Evolutionary conservation across 2,113 vertebrate genomes (phyloP).

Genomic region (Scopus umbretta): DNA sequence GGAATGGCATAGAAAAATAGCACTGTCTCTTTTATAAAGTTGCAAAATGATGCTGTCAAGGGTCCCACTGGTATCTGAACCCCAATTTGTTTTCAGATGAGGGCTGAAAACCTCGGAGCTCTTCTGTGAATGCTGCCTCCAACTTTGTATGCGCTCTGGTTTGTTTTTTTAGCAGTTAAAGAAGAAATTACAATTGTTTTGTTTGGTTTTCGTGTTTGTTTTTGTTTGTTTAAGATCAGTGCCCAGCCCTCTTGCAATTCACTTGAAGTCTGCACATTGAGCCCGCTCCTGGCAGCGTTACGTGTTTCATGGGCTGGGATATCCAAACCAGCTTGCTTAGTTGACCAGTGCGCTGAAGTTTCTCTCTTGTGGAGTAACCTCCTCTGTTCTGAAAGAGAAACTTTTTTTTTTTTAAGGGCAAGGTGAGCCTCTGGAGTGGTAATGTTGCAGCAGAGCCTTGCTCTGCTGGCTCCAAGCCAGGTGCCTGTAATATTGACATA

Average conservation of each 20-base stretch:
- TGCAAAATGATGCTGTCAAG: neutral
- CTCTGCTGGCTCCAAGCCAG: neutral
- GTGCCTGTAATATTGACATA: neutral
- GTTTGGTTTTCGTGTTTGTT: neutral
- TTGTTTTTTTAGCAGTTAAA: neutral
- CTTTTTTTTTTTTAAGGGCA: neutral
- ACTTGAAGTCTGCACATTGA: neutral
- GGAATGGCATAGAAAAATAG: neutral
- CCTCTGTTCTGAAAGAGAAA: neutral
- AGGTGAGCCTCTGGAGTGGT: neutral
- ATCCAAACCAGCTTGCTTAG: neutral
- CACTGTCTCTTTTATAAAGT: neutral
- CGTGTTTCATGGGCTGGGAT: fast-evolving
- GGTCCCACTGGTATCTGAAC: neutral
- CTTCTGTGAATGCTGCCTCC: neutral
- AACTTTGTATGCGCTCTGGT: no score
- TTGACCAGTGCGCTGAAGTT: fast-evolving
- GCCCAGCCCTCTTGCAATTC: neutral
- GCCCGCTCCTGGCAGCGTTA: neutral
- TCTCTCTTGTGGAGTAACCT: neutral
- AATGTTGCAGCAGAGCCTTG: neutral
- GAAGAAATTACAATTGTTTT: neutral
- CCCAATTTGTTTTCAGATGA: neutral
- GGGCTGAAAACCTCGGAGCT: neutral
- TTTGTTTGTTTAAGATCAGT: neutral